Base-by-base conservation (phyloP, 1,140 invertebrate species). In the Oedothorax gibbosus region DNA sequence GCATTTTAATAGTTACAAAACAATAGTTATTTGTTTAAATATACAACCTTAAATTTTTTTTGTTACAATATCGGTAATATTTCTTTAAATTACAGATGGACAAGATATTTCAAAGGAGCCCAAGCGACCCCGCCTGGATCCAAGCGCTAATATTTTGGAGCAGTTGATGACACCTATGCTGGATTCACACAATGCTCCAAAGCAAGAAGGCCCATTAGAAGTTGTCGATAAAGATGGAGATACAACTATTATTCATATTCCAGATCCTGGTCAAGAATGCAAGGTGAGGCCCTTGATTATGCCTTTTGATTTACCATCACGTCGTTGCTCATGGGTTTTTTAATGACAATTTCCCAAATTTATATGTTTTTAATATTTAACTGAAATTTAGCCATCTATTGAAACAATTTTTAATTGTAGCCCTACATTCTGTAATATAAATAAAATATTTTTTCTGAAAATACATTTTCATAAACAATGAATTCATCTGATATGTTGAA, bases 151-250 rank as follows among this genome's bases (percentile, higher is more conserved):
- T 76, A 90, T 91, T 50, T 89, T 91, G 87, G 89, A 90, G 85
- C 91, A 91, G 85, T 85, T 91, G 87, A 91, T 90, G 20, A 90
- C 90, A 9, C 91, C 91, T 0, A 89, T 91, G 86, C 88, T 91
- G 78, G 90, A 91, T 66, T 89, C 7, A 83, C 87, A 65, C 57
- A 72, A 54, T 49, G 73, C 80, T 7, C 75, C 86, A 20, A 89
- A 88, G 84, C 21, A 87, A 20, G 87, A 88, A 50, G 84, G 85
- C 4, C 86, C 88, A 15, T 57, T 87, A 8, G 88, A 89, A 80
- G 68, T 86, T 7, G 78, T 89, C 9, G 88, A 89, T 56, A 88
- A 87, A 51, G 90, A 90, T 84, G 88, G 88, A 12, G 89, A 90
- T 85, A 88, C 86, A 14, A 89, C 88, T 53, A 87, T 89, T 35